Evolutionary conservation across 2,888 invertebrate species (phyloP).

Genomic region (Polydesmus complanatus): DNA sequence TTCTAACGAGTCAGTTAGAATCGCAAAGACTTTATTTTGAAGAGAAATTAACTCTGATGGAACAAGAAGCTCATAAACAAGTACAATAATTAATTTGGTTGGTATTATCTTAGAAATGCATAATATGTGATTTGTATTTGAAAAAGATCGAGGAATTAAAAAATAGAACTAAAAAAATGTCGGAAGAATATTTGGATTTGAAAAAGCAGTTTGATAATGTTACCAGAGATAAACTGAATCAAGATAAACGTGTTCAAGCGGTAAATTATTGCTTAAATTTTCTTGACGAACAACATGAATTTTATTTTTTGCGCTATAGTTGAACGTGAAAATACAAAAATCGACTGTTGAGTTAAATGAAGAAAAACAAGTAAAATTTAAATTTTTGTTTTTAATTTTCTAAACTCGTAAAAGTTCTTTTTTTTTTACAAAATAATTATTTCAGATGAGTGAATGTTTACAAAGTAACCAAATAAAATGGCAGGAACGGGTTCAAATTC

Average conservation of each 20-base stretch:
- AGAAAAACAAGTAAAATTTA: slow-evolving; percentile 48
- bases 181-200: slow-evolving; percentile 31
- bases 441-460: slow-evolving; percentile 54
- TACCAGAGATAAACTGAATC: slow-evolving; percentile 48
- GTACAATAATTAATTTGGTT: slow-evolving; percentile 9
- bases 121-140: not conserved
- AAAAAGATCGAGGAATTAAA: slow-evolving; percentile 38
- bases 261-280: slow-evolving; percentile 14
- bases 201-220: slow-evolving; percentile 35
- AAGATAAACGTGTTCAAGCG: slow-evolving; percentile 49
- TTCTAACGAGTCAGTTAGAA: slow-evolving; percentile 88
- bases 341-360: slow-evolving; percentile 59
- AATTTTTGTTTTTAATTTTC: slow-evolving; percentile 1
- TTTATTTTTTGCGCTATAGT: slow-evolving; percentile 19
- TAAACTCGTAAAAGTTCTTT: not conserved
- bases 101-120: not conserved
- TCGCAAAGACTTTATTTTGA: slow-evolving; percentile 86
- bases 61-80: slow-evolving; percentile 25
- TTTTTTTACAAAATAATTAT: slow-evolving; percentile 19
- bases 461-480: slow-evolving; percentile 56
- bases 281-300: slow-evolving; percentile 1
- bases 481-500: slow-evolving; percentile 46
- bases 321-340: slow-evolving; percentile 41
- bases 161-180: slow-evolving; percentile 39
- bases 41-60: slow-evolving; percentile 47